Evolutionary conservation across 2,888 invertebrate species (phyloP).

Genomic region (Pyrgus malvae): DNA sequence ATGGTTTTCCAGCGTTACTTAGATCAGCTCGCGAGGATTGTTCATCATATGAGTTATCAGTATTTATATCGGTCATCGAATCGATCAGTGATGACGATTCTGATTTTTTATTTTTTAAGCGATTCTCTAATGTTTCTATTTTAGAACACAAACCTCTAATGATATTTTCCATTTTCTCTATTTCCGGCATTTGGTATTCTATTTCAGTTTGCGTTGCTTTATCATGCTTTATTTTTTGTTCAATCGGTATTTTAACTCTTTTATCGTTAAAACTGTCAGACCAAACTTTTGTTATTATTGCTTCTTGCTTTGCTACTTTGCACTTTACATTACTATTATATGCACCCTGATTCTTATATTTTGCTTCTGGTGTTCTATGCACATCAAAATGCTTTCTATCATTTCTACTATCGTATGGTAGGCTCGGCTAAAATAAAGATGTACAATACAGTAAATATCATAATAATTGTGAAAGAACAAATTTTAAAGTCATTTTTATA

Average conservation of each 20-base stretch:
- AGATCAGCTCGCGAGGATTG: background rate
- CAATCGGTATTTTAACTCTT: constrained; percentile 26
- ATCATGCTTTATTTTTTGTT: constrained; percentile 35
- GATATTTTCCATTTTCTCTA: constrained; percentile 44
- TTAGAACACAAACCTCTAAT: constrained; percentile 41
- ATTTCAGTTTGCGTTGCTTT: constrained; percentile 47
- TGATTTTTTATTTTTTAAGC: constrained; percentile 36
- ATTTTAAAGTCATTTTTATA: background rate
- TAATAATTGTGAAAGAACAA: background rate
- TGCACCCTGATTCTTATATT: background rate
- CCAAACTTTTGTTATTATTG: constrained; percentile 22
- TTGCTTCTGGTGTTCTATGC: background rate
- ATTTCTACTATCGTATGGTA: background rate
- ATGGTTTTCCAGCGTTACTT: constrained; percentile 1
- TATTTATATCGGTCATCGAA: constrained; percentile 17
- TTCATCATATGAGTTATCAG: constrained; percentile 29
- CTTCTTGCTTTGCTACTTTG: constrained; percentile 10
- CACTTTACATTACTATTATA: constrained; percentile 3
- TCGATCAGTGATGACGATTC: constrained; percentile 18
- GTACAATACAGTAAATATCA: background rate
- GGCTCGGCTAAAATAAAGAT: background rate
- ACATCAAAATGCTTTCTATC: background rate
- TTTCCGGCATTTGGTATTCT: constrained; percentile 38
- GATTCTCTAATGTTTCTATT: constrained; percentile 41
- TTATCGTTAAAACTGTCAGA: constrained; percentile 24